Percentiles rank a stretch among this genome's conserved stretches.
Conservation (phyloP, 64 coral and sea anemone species). For the Platygyra sinensis region DNA sequence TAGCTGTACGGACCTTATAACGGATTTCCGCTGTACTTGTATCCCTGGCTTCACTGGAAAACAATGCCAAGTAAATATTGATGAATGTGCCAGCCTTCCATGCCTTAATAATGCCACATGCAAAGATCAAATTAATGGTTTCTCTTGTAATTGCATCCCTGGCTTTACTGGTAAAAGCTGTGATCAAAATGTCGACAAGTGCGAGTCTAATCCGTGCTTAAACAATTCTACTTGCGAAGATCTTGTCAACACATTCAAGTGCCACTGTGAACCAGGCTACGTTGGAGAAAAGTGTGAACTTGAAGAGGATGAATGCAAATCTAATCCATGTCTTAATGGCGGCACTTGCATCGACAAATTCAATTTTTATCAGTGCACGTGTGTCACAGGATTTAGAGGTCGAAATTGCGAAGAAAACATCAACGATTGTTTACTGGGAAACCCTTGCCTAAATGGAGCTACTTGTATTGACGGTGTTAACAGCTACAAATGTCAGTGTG, state of each 20-base stretch:
- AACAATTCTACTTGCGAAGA: constrained; percentile 55
- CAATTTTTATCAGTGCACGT: constrained; percentile 69
- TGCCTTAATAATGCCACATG: no score
- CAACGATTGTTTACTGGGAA: neutral
- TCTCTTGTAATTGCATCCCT: no score
- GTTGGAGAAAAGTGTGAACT: constrained; percentile 49
- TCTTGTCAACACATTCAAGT: constrained; percentile 31
- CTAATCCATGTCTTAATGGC: constrained; percentile 67
- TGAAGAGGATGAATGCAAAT: constrained; percentile 67
- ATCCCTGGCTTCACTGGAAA: no score
- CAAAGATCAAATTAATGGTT: no score
- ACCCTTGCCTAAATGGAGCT: neutral
- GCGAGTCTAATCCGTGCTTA: constrained; percentile 56
- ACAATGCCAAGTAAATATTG: no score
- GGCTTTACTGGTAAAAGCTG: no score
- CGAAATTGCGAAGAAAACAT: constrained; percentile 36
- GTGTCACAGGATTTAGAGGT: constrained; percentile 54
- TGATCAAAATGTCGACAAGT: constrained; percentile 29
- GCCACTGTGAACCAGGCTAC: constrained; percentile 49
- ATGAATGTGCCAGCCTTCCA: no score
- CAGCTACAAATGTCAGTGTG: constrained; percentile 7
- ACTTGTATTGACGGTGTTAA: constrained; percentile 16
- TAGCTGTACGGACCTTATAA: no score
- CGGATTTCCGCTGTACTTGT: no score
- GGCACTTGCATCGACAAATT: constrained; percentile 61